Evolutionary conservation across 2,113 vertebrate species (phyloP).

Genomic region (Epinephelus fuscoguttatus): DNA sequence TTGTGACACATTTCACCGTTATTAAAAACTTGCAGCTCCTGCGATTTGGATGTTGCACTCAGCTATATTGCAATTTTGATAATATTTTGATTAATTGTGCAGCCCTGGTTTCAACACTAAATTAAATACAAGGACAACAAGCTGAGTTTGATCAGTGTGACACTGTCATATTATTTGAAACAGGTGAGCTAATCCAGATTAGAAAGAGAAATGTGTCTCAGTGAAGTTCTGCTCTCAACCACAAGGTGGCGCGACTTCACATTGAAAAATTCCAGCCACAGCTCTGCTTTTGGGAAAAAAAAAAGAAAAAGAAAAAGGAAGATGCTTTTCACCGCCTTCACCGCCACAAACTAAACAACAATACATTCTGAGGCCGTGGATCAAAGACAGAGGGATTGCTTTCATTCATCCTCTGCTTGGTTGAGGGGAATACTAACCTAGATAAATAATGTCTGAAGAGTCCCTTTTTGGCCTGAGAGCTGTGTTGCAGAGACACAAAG

Average conservation of each 20-base stretch:
- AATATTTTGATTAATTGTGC: neutral
- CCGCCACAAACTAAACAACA: conserved; percentile 60
- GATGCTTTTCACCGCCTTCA: conserved; percentile 47
- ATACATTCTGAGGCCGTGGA: conserved; percentile 45
- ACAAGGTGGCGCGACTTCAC: conserved; percentile 70
- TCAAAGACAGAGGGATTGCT: conserved; percentile 65
- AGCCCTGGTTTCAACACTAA: neutral
- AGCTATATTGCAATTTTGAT: no score
- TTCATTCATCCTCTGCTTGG: conserved; percentile 65
- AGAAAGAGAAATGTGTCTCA: neutral
- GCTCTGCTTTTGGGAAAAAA: conserved; percentile 20
- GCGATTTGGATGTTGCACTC: no score
- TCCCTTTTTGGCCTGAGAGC: conserved; percentile 52
- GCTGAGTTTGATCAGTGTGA: neutral
- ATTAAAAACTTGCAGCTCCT: no score
- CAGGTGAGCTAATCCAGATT: conserved; percentile 6
- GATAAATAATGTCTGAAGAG: conserved; percentile 62
- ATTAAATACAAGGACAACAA: neutral
- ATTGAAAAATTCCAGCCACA: conserved; percentile 28
- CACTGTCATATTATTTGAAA: neutral
- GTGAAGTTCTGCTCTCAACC: conserved; percentile 46
- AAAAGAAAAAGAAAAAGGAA: neutral
- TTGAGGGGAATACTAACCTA: conserved; percentile 61
- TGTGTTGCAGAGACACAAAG: conserved; percentile 42
- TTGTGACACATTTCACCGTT: no score